Percentiles rank a stretch among this genome's conserved stretches.
phyloP scores from a whole-genome alignment of 2,797 vertebrate species.

The Phaenicophaeus curvirostris region DNA sequence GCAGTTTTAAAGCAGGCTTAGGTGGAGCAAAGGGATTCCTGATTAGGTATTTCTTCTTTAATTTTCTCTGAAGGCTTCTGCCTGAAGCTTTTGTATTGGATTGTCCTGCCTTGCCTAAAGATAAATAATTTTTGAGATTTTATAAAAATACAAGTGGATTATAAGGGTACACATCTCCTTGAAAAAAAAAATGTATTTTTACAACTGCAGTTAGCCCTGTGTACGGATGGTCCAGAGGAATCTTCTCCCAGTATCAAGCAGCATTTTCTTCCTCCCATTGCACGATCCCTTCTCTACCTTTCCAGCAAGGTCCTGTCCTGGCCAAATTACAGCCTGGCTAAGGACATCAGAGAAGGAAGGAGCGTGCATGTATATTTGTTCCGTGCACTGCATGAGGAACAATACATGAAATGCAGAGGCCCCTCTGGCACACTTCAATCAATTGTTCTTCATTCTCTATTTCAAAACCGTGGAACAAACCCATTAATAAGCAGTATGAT shows the following conservation, averaged over 20 bases:
- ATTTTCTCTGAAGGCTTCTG: background rate
- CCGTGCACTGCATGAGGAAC: background rate
- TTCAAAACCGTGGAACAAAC: background rate
- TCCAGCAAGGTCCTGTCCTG: background rate
- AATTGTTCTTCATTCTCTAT: background rate
- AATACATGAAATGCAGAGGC: background rate
- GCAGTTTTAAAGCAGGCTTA: background rate
- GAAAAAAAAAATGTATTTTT: background rate
- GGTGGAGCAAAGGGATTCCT: background rate
- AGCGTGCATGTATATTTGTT: background rate
- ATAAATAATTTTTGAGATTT: background rate
- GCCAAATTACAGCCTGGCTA: background rate
- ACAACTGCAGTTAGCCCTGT: background rate
- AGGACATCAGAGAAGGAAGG: background rate
- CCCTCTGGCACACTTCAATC: background rate
- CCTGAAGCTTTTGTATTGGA: background rate
- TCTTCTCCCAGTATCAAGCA: background rate
- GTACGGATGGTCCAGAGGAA: background rate
- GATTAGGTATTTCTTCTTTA: background rate
- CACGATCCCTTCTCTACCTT: background rate
- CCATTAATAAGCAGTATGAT: background rate
- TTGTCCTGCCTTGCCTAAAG: background rate
- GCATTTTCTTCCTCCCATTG: background rate
- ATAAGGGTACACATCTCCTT: background rate
- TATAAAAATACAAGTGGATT: background rate